These are phyloP conservation scores for Hypercompe scribonia DNA, from an alignment of 2,888 invertebrate species.

Conservation along the genomic window DNA sequence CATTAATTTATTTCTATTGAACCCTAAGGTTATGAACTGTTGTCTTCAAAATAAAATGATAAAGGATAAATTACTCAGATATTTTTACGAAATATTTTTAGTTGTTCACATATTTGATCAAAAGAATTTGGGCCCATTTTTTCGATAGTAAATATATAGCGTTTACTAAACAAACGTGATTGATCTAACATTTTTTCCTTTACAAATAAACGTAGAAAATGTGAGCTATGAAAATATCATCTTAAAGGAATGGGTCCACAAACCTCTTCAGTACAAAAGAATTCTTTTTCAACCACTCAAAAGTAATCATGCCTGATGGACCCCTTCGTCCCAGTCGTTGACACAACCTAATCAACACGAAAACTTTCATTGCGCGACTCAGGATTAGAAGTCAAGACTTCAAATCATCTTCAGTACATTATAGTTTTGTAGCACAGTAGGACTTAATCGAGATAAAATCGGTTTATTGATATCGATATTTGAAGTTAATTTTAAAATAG, in stretches of 20 bases:
- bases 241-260: background rate
- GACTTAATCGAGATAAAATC: no score
- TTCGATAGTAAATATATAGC: conserved; percentile 23
- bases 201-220: conserved; percentile 15
- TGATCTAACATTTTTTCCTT: conserved; percentile 19
- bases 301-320: background rate
- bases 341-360: background rate
- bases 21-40: background rate
- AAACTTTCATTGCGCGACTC: background rate
- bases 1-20: background rate
- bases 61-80: background rate
- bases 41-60: background rate
- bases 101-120: conserved; percentile 24
- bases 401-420: no score
- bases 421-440: no score
- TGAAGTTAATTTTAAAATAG: no score
- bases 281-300: background rate
- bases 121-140: conserved; percentile 22
- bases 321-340: background rate
- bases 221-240: conserved; percentile 7
- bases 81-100: conserved; percentile 19
- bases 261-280: background rate
- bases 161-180: conserved; percentile 25
- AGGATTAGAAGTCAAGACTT: background rate
- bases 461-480: no score